These are phyloP conservation scores for Mixornis gularis DNA, from an alignment of 2,113 vertebrate species.

Conservation along the genomic window DNA sequence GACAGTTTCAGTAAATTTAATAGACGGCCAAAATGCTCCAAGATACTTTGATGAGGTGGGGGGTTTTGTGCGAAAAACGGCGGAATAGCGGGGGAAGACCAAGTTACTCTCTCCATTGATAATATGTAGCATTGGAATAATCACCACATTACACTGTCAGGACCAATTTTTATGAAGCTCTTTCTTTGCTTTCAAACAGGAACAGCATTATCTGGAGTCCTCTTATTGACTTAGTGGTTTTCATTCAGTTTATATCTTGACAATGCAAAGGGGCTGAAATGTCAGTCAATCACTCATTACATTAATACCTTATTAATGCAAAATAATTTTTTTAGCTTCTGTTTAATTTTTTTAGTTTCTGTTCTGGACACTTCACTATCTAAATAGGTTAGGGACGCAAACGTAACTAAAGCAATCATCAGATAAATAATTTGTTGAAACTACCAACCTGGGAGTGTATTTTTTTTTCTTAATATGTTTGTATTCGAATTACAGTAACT, in stretches of 20 bases:
- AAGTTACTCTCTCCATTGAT: background rate
- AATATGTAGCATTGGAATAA: background rate
- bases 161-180: background rate
- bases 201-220: background rate
- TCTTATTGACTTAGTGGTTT: background rate
- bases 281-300: background rate
- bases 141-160: background rate
- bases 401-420: background rate
- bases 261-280: background rate
- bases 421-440: background rate
- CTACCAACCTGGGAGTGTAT: background rate
- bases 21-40: background rate
- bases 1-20: background rate
- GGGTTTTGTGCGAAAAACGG: background rate
- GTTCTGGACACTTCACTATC: background rate
- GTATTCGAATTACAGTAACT: fast-evolving
- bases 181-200: background rate
- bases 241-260: background rate
- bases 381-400: background rate
- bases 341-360: background rate
- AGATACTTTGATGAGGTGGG: background rate
- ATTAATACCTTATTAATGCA: background rate
- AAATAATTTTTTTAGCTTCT: background rate
- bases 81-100: background rate
- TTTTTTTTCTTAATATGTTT: background rate